Conservation (phyloP, 1,140 invertebrate species). For the Drosophila lacertosa region DNA sequence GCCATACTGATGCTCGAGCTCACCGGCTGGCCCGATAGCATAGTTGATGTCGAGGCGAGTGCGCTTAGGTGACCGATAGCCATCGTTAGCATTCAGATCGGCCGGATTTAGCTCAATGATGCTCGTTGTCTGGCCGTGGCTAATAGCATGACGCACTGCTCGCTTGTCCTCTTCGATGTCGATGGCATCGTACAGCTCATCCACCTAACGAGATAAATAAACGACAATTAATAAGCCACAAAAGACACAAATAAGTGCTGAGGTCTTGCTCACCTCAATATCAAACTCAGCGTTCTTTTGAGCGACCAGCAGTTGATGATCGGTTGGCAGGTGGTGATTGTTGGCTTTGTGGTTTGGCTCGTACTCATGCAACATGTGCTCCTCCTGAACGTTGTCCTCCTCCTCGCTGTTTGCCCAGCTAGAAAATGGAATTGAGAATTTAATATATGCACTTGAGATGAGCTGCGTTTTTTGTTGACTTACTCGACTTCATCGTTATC, state of each 20-base stretch:
- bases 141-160: conserved; percentile 83
- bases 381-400: conserved; percentile 45
- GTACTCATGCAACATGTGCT: conserved; percentile 56
- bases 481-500: conserved; percentile 62
- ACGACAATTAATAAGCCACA: not conserved
- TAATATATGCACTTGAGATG: not conserved
- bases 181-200: conserved; percentile 85
- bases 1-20: conserved; percentile 72
- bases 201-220: conserved; percentile 54
- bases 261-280: conserved; percentile 69
- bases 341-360: conserved; percentile 35
- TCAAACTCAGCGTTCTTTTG: conserved; percentile 70
- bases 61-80: conserved; percentile 67
- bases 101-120: conserved; percentile 78
- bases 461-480: conserved; percentile 46
- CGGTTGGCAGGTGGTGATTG: conserved; percentile 51
- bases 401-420: conserved; percentile 50
- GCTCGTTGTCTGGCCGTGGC: conserved; percentile 35
- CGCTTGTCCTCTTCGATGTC: conserved; percentile 86
- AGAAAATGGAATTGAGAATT: not conserved
- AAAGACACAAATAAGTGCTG: not conserved
- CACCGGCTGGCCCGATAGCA: conserved; percentile 77
- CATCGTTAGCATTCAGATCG: conserved; percentile 74
- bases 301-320: conserved; percentile 47
- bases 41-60: conserved; percentile 81